These are phyloP conservation scores for Oryzias celebensis DNA, from an alignment of 2,113 vertebrate species.

Conservation along the genomic window DNA sequence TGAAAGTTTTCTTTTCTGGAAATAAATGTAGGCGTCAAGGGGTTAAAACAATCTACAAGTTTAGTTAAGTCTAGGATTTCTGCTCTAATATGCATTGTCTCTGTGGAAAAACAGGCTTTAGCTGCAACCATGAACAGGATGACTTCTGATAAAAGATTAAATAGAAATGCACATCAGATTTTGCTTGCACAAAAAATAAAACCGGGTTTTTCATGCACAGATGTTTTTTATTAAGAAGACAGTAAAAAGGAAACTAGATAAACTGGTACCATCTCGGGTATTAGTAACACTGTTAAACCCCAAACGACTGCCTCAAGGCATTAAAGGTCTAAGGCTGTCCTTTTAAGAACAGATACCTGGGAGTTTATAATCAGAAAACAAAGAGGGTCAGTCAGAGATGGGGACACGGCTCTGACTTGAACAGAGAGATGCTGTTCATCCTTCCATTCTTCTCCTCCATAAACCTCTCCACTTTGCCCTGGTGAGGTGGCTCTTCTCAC, in stretches of 20 bases:
- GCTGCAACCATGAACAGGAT: too few species aligned
- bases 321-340: constrained; percentile 60
- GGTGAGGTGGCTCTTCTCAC: constrained; percentile 59
- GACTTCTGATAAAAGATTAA: too few species aligned
- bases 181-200: too few species aligned
- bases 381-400: constrained; percentile 71
- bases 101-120: too few species aligned
- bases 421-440: constrained; percentile 42
- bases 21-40: too few species aligned
- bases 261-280: constrained; percentile 62
- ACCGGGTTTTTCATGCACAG: not conserved
- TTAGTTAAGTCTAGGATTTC: too few species aligned
- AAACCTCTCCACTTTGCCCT: constrained; percentile 29
- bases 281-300: constrained; percentile 75
- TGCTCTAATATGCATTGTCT: too few species aligned
- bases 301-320: constrained; percentile 73
- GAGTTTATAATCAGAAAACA: constrained; percentile 83
- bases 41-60: too few species aligned
- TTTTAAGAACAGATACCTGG: constrained; percentile 76
- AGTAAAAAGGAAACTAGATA: constrained; percentile 8
- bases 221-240: too few species aligned
- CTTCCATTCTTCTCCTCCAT: constrained; percentile 29
- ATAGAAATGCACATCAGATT: too few species aligned
- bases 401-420: constrained; percentile 52
- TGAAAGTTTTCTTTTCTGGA: too few species aligned